phyloP scores from a whole-genome alignment of 2,113 vertebrate genomes.

The Carettochelys insculpta region DNA sequence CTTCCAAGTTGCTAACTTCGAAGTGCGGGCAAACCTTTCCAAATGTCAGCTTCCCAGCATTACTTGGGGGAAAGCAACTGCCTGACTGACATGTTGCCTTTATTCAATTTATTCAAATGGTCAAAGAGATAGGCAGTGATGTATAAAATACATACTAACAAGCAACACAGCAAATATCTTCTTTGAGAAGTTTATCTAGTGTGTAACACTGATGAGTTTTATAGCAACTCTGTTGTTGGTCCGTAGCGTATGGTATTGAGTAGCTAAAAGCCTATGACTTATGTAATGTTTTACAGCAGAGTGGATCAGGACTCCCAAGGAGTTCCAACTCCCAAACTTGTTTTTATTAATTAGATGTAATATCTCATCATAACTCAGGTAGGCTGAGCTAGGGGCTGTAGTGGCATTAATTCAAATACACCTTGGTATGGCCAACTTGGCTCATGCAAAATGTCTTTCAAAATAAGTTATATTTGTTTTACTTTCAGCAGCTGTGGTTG shows the following conservation, averaged over 20 bases:
- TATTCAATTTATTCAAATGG: not conserved
- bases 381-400: not conserved
- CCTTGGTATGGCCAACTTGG: conserved; percentile 5
- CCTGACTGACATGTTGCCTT: not conserved
- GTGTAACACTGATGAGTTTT: not conserved
- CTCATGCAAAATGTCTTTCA: conserved; percentile 41
- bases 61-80: not conserved
- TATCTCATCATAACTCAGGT: not conserved
- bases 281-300: not conserved
- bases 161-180: not conserved
- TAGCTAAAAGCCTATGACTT: not conserved
- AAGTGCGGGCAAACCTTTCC: not conserved
- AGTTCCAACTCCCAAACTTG: not conserved
- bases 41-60: not conserved
- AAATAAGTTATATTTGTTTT: conserved; percentile 57
- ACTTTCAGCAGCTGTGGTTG: conserved; percentile 29
- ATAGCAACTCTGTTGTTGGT: not conserved
- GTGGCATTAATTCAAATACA: conserved; percentile 33
- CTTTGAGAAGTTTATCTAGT: not conserved
- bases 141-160: not conserved
- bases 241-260: not conserved
- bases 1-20: too few species aligned
- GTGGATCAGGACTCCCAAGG: not conserved
- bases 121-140: not conserved
- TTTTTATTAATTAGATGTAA: not conserved